Conservation (phyloP, 2,888 invertebrate species). For the Pseudoips prasinana region DNA sequence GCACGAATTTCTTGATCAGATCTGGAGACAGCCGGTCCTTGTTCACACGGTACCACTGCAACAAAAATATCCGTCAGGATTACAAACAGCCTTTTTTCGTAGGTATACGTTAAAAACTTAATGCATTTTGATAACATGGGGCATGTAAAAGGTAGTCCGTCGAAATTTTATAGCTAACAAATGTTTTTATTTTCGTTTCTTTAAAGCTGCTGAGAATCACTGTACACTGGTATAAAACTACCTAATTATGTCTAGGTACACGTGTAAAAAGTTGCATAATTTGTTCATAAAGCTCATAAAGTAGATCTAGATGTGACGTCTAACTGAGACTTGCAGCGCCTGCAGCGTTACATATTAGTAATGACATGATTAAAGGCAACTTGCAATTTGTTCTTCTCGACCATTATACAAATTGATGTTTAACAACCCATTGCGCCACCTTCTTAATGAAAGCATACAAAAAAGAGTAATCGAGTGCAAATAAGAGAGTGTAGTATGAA, state of each 20-base stretch:
- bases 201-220: no score
- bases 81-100: no score
- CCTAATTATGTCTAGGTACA: background rate
- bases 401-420: conserved; percentile 70
- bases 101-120: conserved; percentile 1
- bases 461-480: conserved; percentile 75
- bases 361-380: conserved; percentile 46
- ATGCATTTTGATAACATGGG: no score
- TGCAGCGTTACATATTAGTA: conserved; percentile 45
- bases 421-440: conserved; percentile 61
- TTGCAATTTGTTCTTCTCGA: conserved; percentile 47
- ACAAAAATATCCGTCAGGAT: conserved; percentile 30
- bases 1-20: conserved; percentile 83
- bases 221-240: no score
- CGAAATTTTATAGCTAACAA: no score
- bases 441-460: conserved; percentile 73
- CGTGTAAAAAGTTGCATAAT: conserved; percentile 15
- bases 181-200: no score
- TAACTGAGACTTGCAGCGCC: conserved; percentile 29
- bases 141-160: no score
- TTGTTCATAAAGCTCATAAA: conserved; percentile 1
- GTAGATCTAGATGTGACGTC: conserved; percentile 24
- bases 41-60: conserved; percentile 89
- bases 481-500: conserved; percentile 73
- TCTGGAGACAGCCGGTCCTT: conserved; percentile 75